These are phyloP conservation scores for Agonopterix arenella DNA, from an alignment of 2,888 invertebrate species.

Conservation along the genomic window DNA sequence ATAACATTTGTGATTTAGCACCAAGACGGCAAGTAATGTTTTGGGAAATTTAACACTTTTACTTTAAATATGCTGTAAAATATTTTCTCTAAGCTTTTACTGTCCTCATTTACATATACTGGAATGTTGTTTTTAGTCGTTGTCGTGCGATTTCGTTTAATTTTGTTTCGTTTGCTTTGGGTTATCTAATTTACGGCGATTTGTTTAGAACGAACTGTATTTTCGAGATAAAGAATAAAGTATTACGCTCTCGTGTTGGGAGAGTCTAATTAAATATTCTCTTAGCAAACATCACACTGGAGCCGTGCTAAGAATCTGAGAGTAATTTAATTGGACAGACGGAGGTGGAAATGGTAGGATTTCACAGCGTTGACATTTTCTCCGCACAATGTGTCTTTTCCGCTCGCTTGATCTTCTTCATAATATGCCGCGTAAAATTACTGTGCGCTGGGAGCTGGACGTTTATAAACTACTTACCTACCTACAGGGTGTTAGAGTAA, in stretches of 20 bases:
- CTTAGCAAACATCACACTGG: conserved; percentile 5
- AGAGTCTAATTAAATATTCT: conserved; percentile 10
- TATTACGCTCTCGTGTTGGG: conserved; percentile 5
- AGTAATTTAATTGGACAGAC: conserved; percentile 14
- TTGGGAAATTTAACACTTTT: conserved; percentile 10
- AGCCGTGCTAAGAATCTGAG: conserved; percentile 8
- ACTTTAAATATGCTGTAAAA: conserved; percentile 1
- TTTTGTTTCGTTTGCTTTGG: no score
- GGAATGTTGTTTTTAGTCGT: not conserved
- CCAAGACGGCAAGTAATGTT: not conserved
- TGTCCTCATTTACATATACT: not conserved
- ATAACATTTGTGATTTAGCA: no score
- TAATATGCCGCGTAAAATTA: not conserved
- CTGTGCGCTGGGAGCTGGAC: no score
- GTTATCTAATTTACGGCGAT: not conserved
- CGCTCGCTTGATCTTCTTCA: conserved; percentile 8
- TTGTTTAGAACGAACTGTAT: conserved; percentile 5
- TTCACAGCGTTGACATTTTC: conserved; percentile 10
- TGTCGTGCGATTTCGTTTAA: no score
- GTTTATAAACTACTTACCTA: no score
- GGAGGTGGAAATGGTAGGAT: conserved; percentile 8
- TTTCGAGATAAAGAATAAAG: conserved; percentile 4
- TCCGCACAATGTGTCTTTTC: conserved; percentile 8
- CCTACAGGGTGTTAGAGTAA: no score
- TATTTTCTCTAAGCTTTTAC: not conserved